These are phyloP conservation scores for Graptemys geographica DNA, from an alignment of 2,797 vertebrate genomes.

Conservation along the genomic window DNA sequence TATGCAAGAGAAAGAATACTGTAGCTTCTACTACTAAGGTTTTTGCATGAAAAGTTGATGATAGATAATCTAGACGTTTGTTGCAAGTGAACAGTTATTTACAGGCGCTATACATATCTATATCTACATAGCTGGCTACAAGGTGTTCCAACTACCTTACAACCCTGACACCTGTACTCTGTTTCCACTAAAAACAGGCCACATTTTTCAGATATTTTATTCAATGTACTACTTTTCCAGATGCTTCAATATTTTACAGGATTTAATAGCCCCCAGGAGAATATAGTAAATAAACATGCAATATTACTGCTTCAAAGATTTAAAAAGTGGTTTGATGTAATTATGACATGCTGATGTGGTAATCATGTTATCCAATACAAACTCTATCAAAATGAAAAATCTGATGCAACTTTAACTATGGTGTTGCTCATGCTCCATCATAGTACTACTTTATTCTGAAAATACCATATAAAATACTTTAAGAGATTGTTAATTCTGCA, in stretches of 20 bases:
- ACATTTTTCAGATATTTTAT: not conserved
- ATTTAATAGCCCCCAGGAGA: not conserved
- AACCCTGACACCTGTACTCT: not conserved
- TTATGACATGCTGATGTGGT: not conserved
- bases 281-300: too few relatives aligned
- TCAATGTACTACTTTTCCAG: not conserved
- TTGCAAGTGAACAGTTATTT: not conserved
- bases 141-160: not conserved
- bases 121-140: not conserved
- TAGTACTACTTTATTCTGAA: not conserved
- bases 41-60: not conserved
- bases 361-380: not conserved
- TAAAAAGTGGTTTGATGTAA: not conserved
- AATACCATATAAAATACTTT: not conserved
- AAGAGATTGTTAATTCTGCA: not conserved
- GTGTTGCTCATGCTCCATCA: not conserved
- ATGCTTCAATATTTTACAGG: not conserved
- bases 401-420: not conserved
- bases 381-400: not conserved
- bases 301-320: not conserved
- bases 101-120: too few relatives aligned
- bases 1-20: not conserved
- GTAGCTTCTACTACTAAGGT: not conserved
- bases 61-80: not conserved
- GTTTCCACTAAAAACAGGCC: not conserved